These are phyloP conservation scores for Thermophis baileyi DNA, from an alignment of 2,113 vertebrate species.

Conservation along the genomic window DNA sequence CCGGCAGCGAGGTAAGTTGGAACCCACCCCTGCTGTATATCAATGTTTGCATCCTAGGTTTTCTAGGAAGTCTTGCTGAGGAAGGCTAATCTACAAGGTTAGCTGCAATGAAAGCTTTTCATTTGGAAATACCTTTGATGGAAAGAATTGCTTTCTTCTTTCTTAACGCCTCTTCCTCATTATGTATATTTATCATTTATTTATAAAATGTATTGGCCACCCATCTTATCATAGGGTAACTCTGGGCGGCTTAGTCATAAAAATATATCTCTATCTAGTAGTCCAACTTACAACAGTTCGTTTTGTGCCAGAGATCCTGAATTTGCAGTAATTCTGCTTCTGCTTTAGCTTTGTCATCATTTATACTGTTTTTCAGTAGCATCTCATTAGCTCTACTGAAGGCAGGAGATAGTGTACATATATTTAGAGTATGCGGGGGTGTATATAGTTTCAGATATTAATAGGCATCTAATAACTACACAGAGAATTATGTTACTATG, in stretches of 20 bases:
- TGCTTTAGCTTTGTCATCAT: slow-evolving; percentile 47
- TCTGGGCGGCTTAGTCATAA: too few relatives aligned
- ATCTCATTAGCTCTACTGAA: slow-evolving; percentile 57
- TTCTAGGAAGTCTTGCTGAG: too few relatives aligned
- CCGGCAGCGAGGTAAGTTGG: too few relatives aligned
- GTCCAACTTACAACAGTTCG: too few relatives aligned
- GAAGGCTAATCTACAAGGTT: neutral
- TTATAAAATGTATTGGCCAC: neutral
- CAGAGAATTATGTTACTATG: slow-evolving; percentile 55
- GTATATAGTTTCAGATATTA: slow-evolving; percentile 62
- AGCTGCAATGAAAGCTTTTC: neutral
- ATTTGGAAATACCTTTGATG: neutral
- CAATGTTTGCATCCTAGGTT: too few relatives aligned
- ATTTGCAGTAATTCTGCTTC: slow-evolving; percentile 54
- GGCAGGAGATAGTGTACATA: slow-evolving; percentile 54
- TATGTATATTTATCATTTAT: slow-evolving; percentile 3
- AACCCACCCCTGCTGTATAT: too few relatives aligned
- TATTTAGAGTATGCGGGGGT: slow-evolving; percentile 61
- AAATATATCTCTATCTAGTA: too few relatives aligned
- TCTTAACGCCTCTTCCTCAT: neutral
- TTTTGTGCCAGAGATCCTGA: neutral
- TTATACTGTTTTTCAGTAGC: slow-evolving; percentile 41
- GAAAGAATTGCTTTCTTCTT: neutral
- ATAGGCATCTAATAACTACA: slow-evolving; percentile 52
- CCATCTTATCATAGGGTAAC: too few relatives aligned